phyloP scores from a whole-genome alignment of 2,888 invertebrate species.

The Oscheius sp. region DNA sequence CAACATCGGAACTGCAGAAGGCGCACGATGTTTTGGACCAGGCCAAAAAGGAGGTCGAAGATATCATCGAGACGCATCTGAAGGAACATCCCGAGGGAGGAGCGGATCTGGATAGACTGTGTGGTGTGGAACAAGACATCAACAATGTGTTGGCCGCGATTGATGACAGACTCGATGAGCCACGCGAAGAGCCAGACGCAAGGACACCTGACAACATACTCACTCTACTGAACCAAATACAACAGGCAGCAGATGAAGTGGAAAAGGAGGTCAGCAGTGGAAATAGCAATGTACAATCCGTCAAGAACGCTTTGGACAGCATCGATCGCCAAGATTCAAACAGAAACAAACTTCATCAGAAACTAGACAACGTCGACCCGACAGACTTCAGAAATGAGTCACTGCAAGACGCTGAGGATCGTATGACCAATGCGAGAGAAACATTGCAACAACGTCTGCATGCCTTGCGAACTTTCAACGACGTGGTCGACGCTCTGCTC shows the following conservation, averaged over 20 bases:
- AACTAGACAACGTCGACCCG: not conserved
- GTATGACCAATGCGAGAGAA: not conserved
- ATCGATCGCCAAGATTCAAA: not conserved
- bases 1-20: constrained; percentile 28
- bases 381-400: not conserved
- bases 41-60: not conserved
- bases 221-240: constrained; percentile 34
- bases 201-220: constrained; percentile 3
- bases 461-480: not conserved
- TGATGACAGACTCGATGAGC: constrained; percentile 25
- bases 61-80: constrained; percentile 6
- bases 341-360: not conserved
- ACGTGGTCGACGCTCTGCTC: not conserved
- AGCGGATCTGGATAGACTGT: not conserved
- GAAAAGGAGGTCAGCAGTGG: constrained; percentile 14
- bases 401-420: constrained; percentile 5
- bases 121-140: constrained; percentile 18
- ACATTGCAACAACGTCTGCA: not conserved
- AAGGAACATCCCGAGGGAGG: constrained; percentile 7
- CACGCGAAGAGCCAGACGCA: not conserved
- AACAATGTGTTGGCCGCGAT: constrained; percentile 29
- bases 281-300: constrained; percentile 6
- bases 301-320: not conserved
- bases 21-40: constrained; percentile 36
- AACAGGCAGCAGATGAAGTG: constrained; percentile 6